Conservation (phyloP, 2,888 invertebrate genomes). For the Drosophila tanythrix region DNA sequence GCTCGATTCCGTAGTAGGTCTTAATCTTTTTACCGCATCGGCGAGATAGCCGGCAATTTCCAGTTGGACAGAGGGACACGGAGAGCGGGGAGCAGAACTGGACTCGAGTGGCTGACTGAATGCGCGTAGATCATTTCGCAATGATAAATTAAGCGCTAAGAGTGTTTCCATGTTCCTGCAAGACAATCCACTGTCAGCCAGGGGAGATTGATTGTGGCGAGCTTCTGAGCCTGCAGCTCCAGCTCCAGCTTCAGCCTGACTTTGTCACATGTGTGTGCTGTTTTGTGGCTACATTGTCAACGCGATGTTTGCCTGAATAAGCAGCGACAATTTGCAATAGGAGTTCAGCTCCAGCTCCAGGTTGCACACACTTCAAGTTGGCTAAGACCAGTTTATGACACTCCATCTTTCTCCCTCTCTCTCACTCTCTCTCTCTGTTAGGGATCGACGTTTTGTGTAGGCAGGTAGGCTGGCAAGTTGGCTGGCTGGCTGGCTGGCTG, state of each 20-base stretch:
- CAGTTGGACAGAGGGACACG: constrained; percentile 33
- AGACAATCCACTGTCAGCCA: constrained; percentile 83
- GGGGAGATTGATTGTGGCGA: constrained; percentile 83
- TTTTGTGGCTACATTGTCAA: constrained; percentile 73
- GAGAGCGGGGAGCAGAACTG: constrained; percentile 14
- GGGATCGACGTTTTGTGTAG: constrained; percentile 7
- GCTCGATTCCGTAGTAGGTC: constrained; percentile 51
- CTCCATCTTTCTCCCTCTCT: constrained; percentile 29
- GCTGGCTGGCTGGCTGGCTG: constrained; percentile 49
- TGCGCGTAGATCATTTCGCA: constrained; percentile 79
- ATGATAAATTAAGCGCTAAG: constrained; percentile 85
- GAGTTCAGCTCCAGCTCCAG: constrained; percentile 15
- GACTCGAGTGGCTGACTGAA: constrained; percentile 28
- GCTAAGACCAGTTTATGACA: constrained; percentile 72
- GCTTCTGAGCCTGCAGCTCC: constrained; percentile 31
- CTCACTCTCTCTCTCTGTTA: background rate
- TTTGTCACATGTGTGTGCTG: constrained; percentile 52
- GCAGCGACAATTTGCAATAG: constrained; percentile 71
- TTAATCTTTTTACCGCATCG: constrained; percentile 79
- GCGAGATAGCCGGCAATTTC: constrained; percentile 58
- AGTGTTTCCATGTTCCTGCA: constrained; percentile 84
- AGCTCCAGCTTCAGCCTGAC: constrained; percentile 17
- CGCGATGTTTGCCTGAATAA: constrained; percentile 64
- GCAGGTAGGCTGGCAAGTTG: constrained; percentile 39
- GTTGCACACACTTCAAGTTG: constrained; percentile 46